Evolutionary conservation across 2,113 vertebrate genomes (phyloP), one percentile per base, ranked within the genome.

Genomic region (Nothocercus nigrocapillus): DNA sequence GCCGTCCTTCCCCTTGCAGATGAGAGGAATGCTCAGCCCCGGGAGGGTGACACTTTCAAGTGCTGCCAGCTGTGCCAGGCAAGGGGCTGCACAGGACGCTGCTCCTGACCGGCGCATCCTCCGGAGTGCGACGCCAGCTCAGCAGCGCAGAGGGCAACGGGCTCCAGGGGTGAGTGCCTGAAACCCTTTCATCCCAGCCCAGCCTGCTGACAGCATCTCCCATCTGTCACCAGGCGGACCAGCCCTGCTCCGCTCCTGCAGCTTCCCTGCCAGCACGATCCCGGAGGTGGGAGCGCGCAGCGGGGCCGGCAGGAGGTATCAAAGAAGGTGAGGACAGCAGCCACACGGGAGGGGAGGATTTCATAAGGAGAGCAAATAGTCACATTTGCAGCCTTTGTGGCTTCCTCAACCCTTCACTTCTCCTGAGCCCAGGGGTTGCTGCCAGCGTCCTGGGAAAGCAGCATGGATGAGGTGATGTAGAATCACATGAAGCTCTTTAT

Each of bases 131-230:
- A 74, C 3, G 36, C 73, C 96, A 0, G 5, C 74, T 89, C 40
- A 7, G 76, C 1, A 0, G 72, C 28, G 49, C 2, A 2, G 82
- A 38, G 28, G 61, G 78, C 42, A 1, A 3, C 77, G 69, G 76
- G 81, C 74, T 86, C 63, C 28, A 91, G 66, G 90, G 86, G 44
- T 34, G 27, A 78, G 62, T 44, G 80, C 83, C 84, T 72, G 58
- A 95, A 97, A 91, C 5, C 79, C 96, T 97, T 97, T 97, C 90
- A 97, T 97, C 95, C 80, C 82, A 90, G 89, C 93, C 88, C 95
- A 93, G 93, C 76, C 25, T 85, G 94, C 82, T 5, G 80, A 97
- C 94, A 95, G 79, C 85, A 96, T 64, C 70, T 90, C 82, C 90
- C 80, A 89, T 95, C 95, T 96, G 85, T 97, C 96, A 96, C 56